Conservation (phyloP, 2,113 vertebrate genomes). For the Merops nubicus region DNA sequence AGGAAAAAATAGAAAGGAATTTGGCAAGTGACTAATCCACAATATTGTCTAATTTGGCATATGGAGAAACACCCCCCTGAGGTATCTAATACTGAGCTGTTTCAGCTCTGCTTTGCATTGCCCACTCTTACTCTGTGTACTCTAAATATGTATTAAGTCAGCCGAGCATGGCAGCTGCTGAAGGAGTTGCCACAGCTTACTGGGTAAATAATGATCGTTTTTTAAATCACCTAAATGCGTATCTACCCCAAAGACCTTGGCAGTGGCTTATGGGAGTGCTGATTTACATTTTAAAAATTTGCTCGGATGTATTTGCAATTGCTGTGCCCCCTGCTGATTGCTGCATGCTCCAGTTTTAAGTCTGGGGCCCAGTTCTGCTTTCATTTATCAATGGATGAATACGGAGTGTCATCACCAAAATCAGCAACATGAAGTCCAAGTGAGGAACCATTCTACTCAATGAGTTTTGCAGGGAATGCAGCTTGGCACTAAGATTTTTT, state of each 20-base stretch:
- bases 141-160: constrained; percentile 73
- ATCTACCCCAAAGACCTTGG: constrained; percentile 61
- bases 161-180: constrained; percentile 62
- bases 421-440: background rate
- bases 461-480: background rate
- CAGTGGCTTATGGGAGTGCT: constrained; percentile 15
- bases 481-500: background rate
- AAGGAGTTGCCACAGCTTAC: constrained; percentile 68
- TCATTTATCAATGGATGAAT: background rate
- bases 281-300: constrained; percentile 67
- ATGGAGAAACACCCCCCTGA: constrained; percentile 40
- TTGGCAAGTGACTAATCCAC: constrained; percentile 68
- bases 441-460: background rate
- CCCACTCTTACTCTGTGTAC: constrained; percentile 67
- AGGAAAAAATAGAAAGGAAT: constrained; percentile 1
- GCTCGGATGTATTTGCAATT: background rate
- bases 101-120: constrained; percentile 62
- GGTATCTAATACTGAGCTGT: constrained; percentile 57
- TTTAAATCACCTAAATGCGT: constrained; percentile 57
- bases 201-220: constrained; percentile 68
- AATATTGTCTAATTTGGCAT: constrained; percentile 69
- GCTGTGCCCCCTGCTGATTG: background rate
- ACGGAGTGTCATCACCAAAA: background rate
- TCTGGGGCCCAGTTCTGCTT: background rate
- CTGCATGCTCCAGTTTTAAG: constrained; percentile 8